phyloP scores from a whole-genome alignment of 2,797 vertebrate species.

The Rousettus madagascariensis region DNA sequence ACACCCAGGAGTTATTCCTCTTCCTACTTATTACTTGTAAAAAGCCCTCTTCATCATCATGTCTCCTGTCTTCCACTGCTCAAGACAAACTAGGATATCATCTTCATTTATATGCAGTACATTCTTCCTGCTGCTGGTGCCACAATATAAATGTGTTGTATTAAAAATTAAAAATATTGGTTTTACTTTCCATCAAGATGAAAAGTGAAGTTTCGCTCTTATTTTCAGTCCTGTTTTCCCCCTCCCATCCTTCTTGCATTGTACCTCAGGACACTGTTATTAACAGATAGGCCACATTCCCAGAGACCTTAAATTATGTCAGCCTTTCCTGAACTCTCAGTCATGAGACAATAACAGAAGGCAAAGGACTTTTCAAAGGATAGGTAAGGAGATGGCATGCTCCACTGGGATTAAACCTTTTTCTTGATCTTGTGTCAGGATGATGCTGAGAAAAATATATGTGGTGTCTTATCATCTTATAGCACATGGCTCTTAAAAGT shows the following conservation, averaged over 20 bases:
- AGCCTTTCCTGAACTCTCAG: conserved; percentile 66
- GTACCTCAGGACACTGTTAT: conserved; percentile 29
- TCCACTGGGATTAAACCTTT: conserved; percentile 72
- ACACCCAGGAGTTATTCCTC: conserved; percentile 58
- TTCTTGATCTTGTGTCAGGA: conserved; percentile 77
- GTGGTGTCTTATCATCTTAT: conserved; percentile 68
- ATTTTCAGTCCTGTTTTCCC: conserved; percentile 57
- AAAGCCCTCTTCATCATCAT: conserved; percentile 71
- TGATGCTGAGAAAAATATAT: conserved; percentile 72
- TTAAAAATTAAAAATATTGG: conserved; percentile 89
- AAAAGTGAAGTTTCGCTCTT: conserved; percentile 81
- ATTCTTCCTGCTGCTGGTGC: conserved; percentile 65
- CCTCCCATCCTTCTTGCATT: conserved; percentile 71
- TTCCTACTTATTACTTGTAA: conserved; percentile 66
- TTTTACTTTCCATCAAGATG: conserved; percentile 84
- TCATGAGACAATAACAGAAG: conserved; percentile 68
- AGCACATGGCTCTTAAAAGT: conserved; percentile 61
- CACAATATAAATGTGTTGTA: conserved; percentile 84
- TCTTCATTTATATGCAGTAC: conserved; percentile 79
- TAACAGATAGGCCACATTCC: conserved; percentile 73
- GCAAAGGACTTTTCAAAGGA: conserved; percentile 77
- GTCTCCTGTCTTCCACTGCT: conserved; percentile 65
- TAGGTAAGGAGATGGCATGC: conserved; percentile 49
- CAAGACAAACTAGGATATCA: conserved; percentile 72
- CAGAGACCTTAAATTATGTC: conserved; percentile 77